These are phyloP conservation scores for Aphaenogaster floridana DNA, from an alignment of 1,140 invertebrate species.

Conservation along the genomic window DNA sequence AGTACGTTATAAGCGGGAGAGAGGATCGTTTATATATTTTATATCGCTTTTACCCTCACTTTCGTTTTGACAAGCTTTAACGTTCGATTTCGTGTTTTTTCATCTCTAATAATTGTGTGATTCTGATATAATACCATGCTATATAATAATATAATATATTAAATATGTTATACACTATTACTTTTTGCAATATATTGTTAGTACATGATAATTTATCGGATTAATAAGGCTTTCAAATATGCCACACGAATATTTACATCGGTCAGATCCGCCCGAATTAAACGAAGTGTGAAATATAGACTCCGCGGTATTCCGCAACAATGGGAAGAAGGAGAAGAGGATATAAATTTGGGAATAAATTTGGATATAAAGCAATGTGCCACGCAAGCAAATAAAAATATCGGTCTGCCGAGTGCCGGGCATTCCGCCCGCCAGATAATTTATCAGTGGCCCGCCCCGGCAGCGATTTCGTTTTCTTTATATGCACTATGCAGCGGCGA, in stretches of 20 bases:
- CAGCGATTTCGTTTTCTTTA: constrained; percentile 58
- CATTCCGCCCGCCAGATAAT: constrained; percentile 29
- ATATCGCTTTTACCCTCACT: constrained; percentile 5
- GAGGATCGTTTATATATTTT: constrained; percentile 33
- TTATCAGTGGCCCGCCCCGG: constrained; percentile 22
- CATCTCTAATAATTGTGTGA: neutral
- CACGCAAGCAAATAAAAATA: constrained; percentile 57
- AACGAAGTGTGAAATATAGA: constrained; percentile 33
- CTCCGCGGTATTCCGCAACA: neutral
- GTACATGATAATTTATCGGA: neutral
- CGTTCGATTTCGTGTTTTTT: neutral
- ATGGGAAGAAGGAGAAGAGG: constrained; percentile 1
- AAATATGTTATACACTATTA: neutral
- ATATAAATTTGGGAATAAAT: constrained; percentile 41
- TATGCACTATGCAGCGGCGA: constrained; percentile 7
- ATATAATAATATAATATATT: neutral
- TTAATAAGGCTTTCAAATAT: neutral
- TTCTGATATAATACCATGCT: neutral
- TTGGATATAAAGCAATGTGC: constrained; percentile 56
- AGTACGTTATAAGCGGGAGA: neutral
- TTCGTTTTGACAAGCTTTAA: neutral
- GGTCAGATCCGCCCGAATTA: constrained; percentile 14
- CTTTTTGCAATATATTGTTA: neutral
- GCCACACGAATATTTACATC: neutral
- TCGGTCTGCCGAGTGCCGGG: constrained; percentile 30